phyloP scores from a whole-genome alignment of 2,797 vertebrate species.

The Margarornis squamiger region DNA sequence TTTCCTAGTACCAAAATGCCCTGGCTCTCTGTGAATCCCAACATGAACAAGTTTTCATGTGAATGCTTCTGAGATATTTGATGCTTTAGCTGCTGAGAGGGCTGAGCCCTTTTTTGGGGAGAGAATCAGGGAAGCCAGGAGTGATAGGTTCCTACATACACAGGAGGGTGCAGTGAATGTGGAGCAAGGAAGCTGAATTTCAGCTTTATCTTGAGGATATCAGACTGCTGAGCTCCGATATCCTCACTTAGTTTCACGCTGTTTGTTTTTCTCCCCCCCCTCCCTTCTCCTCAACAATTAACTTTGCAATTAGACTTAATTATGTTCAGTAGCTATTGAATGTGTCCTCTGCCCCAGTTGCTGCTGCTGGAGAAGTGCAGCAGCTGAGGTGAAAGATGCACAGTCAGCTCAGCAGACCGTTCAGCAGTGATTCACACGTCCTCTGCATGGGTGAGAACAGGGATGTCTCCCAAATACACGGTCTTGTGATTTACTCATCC shows the following conservation, averaged over 20 bases:
- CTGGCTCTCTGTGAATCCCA: not conserved
- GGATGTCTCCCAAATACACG: not conserved
- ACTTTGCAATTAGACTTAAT: conserved; percentile 71
- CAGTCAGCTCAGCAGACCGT: conserved; percentile 28
- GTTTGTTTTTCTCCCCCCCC: conserved; percentile 29
- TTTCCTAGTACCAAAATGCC: not conserved
- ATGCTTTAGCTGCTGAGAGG: not conserved
- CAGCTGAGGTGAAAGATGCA: conserved; percentile 32
- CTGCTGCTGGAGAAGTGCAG: conserved; percentile 16
- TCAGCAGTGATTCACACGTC: conserved; percentile 16
- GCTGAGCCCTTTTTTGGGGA: not conserved
- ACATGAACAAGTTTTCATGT: not conserved
- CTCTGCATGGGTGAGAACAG: not conserved
- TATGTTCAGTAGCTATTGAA: conserved; percentile 54
- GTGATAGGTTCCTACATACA: not conserved
- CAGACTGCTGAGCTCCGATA: not conserved
- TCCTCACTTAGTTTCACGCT: conserved; percentile 43
- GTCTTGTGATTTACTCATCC: not conserved
- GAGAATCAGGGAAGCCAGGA: not conserved
- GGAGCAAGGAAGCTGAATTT: not conserved
- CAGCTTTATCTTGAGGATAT: not conserved
- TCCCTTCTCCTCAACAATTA: conserved; percentile 44
- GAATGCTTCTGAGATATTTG: not conserved
- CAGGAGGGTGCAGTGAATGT: not conserved
- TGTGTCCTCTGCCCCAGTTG: conserved; percentile 56